A percentile compares a stretch with the other conserved stretches of the same genome.
Evolutionary conservation across 2,888 invertebrate species (phyloP).

Genomic region (Hermaeophaga mercurialis): DNA sequence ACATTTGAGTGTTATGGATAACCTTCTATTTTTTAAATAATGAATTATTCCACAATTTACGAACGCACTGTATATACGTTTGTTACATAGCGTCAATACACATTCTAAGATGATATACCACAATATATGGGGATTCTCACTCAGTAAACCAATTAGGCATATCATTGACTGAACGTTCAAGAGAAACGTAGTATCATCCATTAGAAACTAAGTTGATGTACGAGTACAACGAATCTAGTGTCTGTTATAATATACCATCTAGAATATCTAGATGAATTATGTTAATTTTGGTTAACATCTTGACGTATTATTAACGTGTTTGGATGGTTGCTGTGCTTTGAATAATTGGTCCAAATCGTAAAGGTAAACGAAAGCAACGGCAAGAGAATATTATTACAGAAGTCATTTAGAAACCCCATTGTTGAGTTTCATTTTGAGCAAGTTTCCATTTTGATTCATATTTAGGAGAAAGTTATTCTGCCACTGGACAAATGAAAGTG

Average conservation of each 20-base stretch:
- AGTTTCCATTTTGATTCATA: too few species aligned
- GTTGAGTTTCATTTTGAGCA: too few species aligned
- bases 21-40: background rate
- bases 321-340: too few species aligned
- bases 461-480: too few species aligned
- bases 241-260: conserved; percentile 18
- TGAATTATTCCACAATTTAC: background rate
- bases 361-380: too few species aligned
- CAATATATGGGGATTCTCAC: conserved; percentile 12
- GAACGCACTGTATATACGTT: background rate
- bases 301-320: conserved; percentile 9
- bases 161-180: conserved; percentile 18
- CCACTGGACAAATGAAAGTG: too few species aligned
- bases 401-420: too few species aligned
- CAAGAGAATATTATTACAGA: too few species aligned
- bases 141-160: conserved; percentile 13
- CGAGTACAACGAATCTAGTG: conserved; percentile 11
- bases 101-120: conserved; percentile 18
- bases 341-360: too few species aligned
- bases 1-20: too few species aligned
- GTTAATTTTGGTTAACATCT: conserved; percentile 47
- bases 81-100: conserved; percentile 14
- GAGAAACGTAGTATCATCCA: conserved; percentile 17
- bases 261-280: conserved; percentile 45
- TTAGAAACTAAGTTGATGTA: conserved; percentile 16